A percentile compares a stretch with the other conserved stretches of the same genome.
phyloP scores from a whole-genome alignment of 2,113 vertebrate species.

The Tetrao urogallus region DNA sequence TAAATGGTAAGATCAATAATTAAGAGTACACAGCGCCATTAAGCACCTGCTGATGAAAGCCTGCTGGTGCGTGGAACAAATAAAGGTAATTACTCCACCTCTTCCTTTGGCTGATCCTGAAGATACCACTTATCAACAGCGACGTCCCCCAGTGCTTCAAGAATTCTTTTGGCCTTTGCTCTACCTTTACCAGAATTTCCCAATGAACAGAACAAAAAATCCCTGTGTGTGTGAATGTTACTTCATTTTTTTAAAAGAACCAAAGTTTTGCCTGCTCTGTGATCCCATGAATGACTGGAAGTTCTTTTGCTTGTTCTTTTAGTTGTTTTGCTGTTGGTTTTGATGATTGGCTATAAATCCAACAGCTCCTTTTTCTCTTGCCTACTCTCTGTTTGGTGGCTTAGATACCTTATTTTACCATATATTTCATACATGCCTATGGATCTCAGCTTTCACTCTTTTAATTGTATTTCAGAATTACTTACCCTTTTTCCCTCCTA shows the following conservation, averaged over 20 bases:
- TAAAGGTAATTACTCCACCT: not conserved
- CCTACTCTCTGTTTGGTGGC: not conserved
- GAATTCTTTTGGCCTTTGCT: not conserved
- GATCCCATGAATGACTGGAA: not conserved
- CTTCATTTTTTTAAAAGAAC: not conserved
- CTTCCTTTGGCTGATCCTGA: not conserved
- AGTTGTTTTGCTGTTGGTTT: not conserved
- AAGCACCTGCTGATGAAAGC: slow-evolving; percentile 52
- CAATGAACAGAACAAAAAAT: not conserved
- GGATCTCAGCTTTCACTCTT: not conserved
- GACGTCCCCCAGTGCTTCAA: not conserved
- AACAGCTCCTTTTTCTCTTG: not conserved
- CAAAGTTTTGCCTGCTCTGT: not conserved
- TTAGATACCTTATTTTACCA: not conserved
- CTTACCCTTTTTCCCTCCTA: not conserved
- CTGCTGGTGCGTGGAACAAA: not conserved
- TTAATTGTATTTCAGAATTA: not conserved
- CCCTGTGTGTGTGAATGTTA: no score
- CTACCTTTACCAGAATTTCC: not conserved
- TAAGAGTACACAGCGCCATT: slow-evolving; percentile 71
- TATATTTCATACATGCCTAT: not conserved
- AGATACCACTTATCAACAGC: not conserved
- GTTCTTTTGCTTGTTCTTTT: not conserved
- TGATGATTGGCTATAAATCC: not conserved
- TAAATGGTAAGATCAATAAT: slow-evolving; percentile 77